Base-by-base conservation (phyloP, 2,113 vertebrate genomes). In the Macroglossus sobrinus region DNA sequence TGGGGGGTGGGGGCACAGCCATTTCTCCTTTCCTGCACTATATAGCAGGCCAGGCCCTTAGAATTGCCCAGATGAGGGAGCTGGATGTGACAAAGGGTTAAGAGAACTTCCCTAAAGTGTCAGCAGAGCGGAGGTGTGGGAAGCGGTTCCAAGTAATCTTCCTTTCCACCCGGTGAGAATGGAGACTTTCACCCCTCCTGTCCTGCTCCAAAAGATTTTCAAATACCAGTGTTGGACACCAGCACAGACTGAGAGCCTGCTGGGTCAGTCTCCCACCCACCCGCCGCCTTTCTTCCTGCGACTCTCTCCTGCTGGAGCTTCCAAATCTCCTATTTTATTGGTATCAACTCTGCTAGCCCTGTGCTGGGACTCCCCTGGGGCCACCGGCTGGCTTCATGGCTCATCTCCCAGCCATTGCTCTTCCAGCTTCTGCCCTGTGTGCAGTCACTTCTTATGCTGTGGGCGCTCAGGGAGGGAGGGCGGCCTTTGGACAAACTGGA, bases 361-460 rank as follows among this genome's bases (percentile, higher is more conserved):
- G 88, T 7, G 10, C 35, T 12, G 84, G 82, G 66, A n/a, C 72
- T 96, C 93, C 80, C 96, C 40, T 0, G 38, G 79, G 97, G 72
- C 79, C 96, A 59, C 78, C 0, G 75, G 57, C 92, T 30, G 79
- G 78, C 64, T 94, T 91, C 87, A 87, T 82, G 89, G 75, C 90
- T 91, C 33, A 1, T 50, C 88, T 96, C 79, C 86, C 95, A 57
- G 93, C 80, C 87, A 0, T 3, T 30, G 55, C n/a, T 66, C 61
- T 61, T 64, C 40, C 80, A 45, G 66, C 24, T 28, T 55, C 81
- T 74, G 78, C 57, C 68, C 85, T 11, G 59, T 90, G 88, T 79
- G 75, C 80, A 57, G 74, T 24, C 3, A 59, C 69, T 59, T 81
- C 69, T 72, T 15, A 33, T 45, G 68, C 47, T 45, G 59, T 45